These are phyloP conservation scores for Dorcus hopei DNA, from an alignment of 2,888 invertebrate species.

Conservation along the genomic window DNA sequence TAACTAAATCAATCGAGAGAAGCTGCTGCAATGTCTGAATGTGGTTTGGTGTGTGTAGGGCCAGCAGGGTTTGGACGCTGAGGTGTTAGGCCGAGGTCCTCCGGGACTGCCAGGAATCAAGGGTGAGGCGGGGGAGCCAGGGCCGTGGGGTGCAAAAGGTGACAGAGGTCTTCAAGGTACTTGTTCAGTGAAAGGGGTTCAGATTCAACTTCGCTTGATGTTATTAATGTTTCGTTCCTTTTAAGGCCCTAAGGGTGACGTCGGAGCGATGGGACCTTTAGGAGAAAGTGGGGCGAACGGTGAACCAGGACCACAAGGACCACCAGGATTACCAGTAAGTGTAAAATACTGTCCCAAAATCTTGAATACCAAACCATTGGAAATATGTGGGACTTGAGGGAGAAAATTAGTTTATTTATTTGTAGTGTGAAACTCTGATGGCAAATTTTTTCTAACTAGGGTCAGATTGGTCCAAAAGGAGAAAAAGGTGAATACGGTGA, in stretches of 20 bases:
- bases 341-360: neutral
- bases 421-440: no score
- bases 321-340: conserved; percentile 77
- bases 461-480: conserved; percentile 81
- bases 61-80: conserved; percentile 55
- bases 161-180: conserved; percentile 54
- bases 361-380: no score
- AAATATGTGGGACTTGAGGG: no score
- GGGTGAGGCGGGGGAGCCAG: conserved; percentile 57
- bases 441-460: conserved; percentile 49
- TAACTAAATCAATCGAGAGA: neutral
- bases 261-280: conserved; percentile 71
- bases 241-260: conserved; percentile 71
- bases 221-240: conserved; percentile 19
- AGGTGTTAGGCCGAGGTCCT: conserved; percentile 61
- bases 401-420: no score
- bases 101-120: conserved; percentile 63
- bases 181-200: conserved; percentile 2
- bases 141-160: conserved; percentile 51
- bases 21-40: conserved; percentile 33
- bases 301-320: conserved; percentile 81
- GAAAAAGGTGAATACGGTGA: conserved; percentile 87
- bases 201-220: neutral
- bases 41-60: conserved; percentile 52
- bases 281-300: conserved; percentile 75